Base-by-base conservation (phyloP, 2,888 invertebrate genomes). In the Acleris cristana region DNA sequence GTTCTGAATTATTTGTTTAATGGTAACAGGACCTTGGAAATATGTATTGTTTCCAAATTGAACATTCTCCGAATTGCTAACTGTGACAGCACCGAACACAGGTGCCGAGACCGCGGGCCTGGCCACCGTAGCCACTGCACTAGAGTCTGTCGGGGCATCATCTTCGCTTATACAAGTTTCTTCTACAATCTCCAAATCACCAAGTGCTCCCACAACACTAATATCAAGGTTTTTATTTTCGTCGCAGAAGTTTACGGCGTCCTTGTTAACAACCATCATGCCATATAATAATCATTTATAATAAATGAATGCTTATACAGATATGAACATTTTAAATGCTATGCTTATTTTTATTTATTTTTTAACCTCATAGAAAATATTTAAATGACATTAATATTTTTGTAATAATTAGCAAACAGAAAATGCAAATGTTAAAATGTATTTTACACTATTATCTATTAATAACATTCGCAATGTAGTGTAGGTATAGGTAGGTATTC, bases 11-110 rank as follows among this genome's bases (percentile, higher is more conserved):
- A 96, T 93, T 81, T 96, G 96, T 79, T 96, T 96, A 74, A 96
- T 96, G 44, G 95, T 95, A 18, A 96, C 96, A 55, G 96, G 96
- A 7, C 96, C 96, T 79, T 96, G 95, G 78, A 96, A 96, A 77
- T 95, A 95, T 6, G 96, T 96, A 76, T 95, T 96, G 76, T 96
- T 95, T 0, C 96, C 97, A 74, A 97, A 95, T 72, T 96, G 96
- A 2, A 96, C 95, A 81, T 96, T 95, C 30, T 94, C 94, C 0
- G 96, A 96, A 76, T 96, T 94, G 40, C 92, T 93, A 2, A 96
- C 94, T 23, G 94, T 93, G 30, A 96, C 94, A 77, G 94, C 95
- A 58, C 95, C 95, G 73, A 95, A 81, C 4, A 82, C 79, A 10
- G 87, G 82, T 16, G 76, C 70, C 44, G 73, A 71, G 7, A 78